Evolutionary conservation across 2,888 invertebrate genomes (phyloP).

Genomic region (Sinopyrophorus schimmeli): DNA sequence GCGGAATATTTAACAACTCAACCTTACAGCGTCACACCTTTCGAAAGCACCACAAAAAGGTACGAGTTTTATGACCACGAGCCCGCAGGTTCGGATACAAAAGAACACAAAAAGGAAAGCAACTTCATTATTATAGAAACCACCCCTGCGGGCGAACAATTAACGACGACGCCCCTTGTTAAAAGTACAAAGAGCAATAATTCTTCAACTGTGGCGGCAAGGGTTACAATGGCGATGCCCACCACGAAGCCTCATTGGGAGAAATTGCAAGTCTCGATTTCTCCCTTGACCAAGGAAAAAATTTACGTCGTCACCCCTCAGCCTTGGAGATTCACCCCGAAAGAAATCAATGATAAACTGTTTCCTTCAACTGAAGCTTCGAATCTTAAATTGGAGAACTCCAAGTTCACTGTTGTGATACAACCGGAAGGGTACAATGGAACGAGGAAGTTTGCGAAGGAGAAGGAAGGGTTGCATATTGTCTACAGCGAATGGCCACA

Average conservation of each 20-base stretch:
- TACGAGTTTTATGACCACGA: conserved; percentile 41
- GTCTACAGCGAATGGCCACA: conserved; percentile 57
- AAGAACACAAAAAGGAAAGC: conserved; percentile 39
- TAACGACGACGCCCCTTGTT: too few relatives aligned
- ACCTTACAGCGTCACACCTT: conserved; percentile 41
- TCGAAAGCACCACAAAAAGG: conserved; percentile 33
- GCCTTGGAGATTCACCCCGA: conserved; percentile 56
- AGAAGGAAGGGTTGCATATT: conserved; percentile 33
- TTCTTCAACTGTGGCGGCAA: conserved; percentile 29
- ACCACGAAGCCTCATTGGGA: conserved; percentile 64
- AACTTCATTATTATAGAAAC: conserved; percentile 44
- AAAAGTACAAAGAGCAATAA: too few relatives aligned
- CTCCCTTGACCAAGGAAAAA: conserved; percentile 77
- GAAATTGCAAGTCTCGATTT: conserved; percentile 69
- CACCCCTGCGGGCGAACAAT: too few relatives aligned
- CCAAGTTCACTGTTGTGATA: conserved; percentile 33
- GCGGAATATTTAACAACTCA: conserved; percentile 73
- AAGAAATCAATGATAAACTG: conserved; percentile 50
- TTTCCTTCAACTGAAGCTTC: conserved; percentile 43
- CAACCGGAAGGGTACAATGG: conserved; percentile 26
- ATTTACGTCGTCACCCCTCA: conserved; percentile 83
- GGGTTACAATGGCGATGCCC: conserved; percentile 37
- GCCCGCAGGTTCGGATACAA: conserved; percentile 44
- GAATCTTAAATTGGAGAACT: conserved; percentile 56
- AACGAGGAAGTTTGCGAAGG: conserved; percentile 14